Conservation (phyloP, 2,888 invertebrate genomes). For the Sarcophaga caerulescens region DNA sequence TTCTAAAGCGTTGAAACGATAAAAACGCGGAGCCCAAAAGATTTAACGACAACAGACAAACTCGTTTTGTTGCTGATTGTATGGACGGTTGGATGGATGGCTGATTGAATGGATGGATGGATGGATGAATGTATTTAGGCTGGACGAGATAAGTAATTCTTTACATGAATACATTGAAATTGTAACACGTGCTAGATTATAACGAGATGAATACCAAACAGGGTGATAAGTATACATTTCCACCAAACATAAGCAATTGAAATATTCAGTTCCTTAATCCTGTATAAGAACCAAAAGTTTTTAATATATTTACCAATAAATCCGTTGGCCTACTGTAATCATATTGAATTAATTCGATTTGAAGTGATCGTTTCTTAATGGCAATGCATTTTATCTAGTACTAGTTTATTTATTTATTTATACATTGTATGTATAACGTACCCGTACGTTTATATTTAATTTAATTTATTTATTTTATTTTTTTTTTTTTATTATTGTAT, state of each 20-base stretch:
- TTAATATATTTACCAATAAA: no score
- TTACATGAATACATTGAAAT: slow-evolving; percentile 52
- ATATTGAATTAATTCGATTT: slow-evolving; percentile 55
- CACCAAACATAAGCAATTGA: slow-evolving; percentile 1
- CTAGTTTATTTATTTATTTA: slow-evolving; percentile 22
- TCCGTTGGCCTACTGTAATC: not conserved
- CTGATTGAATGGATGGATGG: slow-evolving; percentile 18
- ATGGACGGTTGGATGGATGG: slow-evolving; percentile 2
- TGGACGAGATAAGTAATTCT: slow-evolving; percentile 45
- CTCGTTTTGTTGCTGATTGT: not conserved
- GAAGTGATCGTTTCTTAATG: slow-evolving; percentile 50
- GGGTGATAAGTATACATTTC: slow-evolving; percentile 19
- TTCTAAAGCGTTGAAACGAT: slow-evolving; percentile 40
- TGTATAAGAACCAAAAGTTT: not conserved
- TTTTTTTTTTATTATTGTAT: not conserved
- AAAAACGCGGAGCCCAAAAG: slow-evolving; percentile 34
- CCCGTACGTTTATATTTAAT: no score
- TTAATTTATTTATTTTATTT: not conserved
- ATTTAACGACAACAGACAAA: slow-evolving; percentile 30
- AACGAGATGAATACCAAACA: slow-evolving; percentile 55
- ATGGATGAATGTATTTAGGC: slow-evolving; percentile 26
- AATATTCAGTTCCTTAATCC: no score
- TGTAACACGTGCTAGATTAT: slow-evolving; percentile 69
- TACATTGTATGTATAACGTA: not conserved
- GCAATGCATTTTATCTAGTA: slow-evolving; percentile 49